Percentiles rank a stretch among this genome's conserved stretches.
Conservation (phyloP, 1,140 invertebrate genomes). For the Pseudomyrmex gracilis region DNA sequence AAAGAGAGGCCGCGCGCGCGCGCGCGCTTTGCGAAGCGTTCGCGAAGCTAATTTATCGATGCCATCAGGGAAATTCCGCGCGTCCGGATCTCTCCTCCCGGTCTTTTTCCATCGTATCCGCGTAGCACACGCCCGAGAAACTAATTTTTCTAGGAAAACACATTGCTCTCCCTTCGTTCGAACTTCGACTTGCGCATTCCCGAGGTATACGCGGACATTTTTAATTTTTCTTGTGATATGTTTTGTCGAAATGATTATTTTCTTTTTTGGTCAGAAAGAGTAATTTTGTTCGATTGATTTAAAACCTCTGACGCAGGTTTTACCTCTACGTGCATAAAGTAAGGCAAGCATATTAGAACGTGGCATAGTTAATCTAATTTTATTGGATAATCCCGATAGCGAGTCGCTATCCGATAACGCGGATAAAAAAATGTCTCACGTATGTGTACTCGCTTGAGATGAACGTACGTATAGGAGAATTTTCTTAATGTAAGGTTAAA, state of each 20-base stretch:
- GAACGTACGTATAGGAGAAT: constrained; percentile 23
- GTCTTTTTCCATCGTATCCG: constrained; percentile 67
- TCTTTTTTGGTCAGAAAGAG: no score
- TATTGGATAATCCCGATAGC: constrained; percentile 27
- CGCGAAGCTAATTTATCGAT: constrained; percentile 76
- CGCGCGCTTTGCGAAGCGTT: constrained; percentile 63
- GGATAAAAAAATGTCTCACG: constrained; percentile 28
- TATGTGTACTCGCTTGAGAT: constrained; percentile 27
- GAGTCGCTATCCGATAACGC: constrained; percentile 27
- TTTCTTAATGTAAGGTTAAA: constrained; percentile 1
- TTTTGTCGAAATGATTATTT: background rate
- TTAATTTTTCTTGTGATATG: background rate
- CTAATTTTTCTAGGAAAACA: constrained; percentile 53
- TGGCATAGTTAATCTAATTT: constrained; percentile 49
- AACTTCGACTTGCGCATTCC: background rate
- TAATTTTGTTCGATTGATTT: no score
- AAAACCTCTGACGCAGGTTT: no score
- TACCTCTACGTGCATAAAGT: background rate
- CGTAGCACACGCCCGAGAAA: constrained; percentile 50
- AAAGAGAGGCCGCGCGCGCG: constrained; percentile 64
- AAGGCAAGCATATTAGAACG: background rate
- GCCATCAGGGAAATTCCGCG: constrained; percentile 79
- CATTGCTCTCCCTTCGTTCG: constrained; percentile 6
- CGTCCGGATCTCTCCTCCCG: constrained; percentile 44
- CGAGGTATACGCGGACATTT: background rate